phyloP scores from a whole-genome alignment of 2,113 vertebrate genomes.

The Platycercus adscitus region DNA sequence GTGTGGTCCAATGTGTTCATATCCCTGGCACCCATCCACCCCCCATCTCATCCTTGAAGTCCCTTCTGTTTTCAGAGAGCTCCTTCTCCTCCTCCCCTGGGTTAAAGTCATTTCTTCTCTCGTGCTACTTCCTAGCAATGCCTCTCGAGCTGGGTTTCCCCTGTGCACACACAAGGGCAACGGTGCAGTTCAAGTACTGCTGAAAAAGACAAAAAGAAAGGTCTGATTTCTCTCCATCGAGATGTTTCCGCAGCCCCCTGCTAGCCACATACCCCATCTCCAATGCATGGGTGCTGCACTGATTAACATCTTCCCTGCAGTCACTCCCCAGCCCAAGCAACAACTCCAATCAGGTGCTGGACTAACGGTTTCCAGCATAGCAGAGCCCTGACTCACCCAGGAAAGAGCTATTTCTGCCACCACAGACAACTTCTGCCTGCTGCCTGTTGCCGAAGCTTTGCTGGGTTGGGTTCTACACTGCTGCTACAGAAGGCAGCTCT shows the following conservation, averaged over 20 bases:
- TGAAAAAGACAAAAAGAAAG: background rate
- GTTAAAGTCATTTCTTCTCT: background rate
- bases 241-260: background rate
- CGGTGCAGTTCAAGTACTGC: background rate
- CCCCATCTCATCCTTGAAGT: background rate
- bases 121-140: background rate
- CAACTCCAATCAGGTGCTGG: background rate
- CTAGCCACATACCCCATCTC: background rate
- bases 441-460: conserved; percentile 2
- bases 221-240: background rate
- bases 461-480: background rate
- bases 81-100: background rate
- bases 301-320: background rate
- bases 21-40: background rate
- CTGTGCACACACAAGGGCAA: background rate
- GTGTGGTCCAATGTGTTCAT: background rate
- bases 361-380: background rate
- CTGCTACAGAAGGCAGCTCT: background rate
- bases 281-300: rapidly evolving
- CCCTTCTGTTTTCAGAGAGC: background rate
- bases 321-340: background rate
- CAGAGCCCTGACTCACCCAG: background rate
- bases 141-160: background rate
- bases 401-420: background rate
- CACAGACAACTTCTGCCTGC: background rate